These are phyloP conservation scores for Chrysolina haemoptera DNA, from an alignment of 2,888 invertebrate genomes.

Conservation along the genomic window DNA sequence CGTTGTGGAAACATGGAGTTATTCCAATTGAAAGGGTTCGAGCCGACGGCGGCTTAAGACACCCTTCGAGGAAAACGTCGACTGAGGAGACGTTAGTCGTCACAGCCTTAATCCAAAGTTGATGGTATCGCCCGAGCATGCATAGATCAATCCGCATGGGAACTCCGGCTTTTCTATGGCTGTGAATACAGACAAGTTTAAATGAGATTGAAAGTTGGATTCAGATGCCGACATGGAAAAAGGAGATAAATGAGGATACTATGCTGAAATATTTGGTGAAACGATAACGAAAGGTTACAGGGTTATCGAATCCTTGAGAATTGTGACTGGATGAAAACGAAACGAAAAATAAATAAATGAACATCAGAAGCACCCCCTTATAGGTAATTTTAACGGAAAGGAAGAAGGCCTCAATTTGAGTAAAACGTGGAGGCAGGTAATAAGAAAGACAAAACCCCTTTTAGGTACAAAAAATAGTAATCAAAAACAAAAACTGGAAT, in stretches of 20 bases:
- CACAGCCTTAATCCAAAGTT: conserved; percentile 60
- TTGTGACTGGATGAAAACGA: too few relatives aligned
- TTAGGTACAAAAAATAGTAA: too few relatives aligned
- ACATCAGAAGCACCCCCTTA: too few relatives aligned
- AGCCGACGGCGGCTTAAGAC: conserved; percentile 44
- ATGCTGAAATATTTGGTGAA: conserved; percentile 45
- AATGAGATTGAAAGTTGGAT: conserved; percentile 58
- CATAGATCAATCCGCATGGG: conserved; percentile 60
- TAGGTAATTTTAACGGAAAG: too few relatives aligned
- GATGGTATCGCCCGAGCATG: conserved; percentile 60
- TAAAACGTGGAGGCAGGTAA: too few relatives aligned
- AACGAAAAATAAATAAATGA: too few relatives aligned
- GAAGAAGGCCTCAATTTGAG: too few relatives aligned
- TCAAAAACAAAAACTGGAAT: too few relatives aligned
- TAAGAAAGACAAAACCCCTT: too few relatives aligned
- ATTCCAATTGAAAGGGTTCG: conserved; percentile 58
- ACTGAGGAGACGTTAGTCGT: conserved; percentile 52
- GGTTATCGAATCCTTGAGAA: not conserved
- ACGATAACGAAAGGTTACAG: not conserved
- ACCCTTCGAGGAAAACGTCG: conserved; percentile 37
- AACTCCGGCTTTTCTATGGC: conserved; percentile 44
- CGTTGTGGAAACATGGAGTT: conserved; percentile 54
- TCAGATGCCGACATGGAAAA: conserved; percentile 43
- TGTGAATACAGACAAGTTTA: conserved; percentile 60
- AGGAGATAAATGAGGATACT: conserved; percentile 47